Conservation (phyloP, 2,113 vertebrate species). For the Stercorarius parasiticus region DNA sequence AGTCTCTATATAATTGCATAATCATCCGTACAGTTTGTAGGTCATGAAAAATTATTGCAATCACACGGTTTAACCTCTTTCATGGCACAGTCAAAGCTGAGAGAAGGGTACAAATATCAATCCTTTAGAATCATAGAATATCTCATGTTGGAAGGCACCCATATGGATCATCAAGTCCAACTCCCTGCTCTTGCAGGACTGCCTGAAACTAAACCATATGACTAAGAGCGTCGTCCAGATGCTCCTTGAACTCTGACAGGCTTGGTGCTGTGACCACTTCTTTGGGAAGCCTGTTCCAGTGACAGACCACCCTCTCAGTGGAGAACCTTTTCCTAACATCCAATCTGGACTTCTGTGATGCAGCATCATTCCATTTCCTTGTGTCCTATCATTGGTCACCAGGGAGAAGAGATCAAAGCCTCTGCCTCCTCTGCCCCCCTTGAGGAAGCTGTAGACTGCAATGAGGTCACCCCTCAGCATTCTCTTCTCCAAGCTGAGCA, state of each 20-base stretch:
- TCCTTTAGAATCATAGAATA: neutral
- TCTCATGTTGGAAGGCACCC: neutral
- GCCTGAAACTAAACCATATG: neutral
- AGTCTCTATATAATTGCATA: neutral
- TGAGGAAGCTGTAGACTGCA: neutral
- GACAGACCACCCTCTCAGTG: rapidly evolving
- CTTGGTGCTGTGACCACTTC: neutral
- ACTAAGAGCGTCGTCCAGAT: rapidly evolving
- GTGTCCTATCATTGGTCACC: neutral
- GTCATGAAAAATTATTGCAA: neutral
- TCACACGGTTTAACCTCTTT: neutral
- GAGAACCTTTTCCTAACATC: neutral
- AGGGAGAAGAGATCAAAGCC: neutral
- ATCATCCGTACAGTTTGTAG: neutral
- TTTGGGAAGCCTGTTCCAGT: neutral
- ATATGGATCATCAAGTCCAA: neutral
- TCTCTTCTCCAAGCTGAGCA: neutral
- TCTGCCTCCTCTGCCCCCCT: rapidly evolving
- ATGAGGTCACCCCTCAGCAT: neutral
- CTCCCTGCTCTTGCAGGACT: neutral
- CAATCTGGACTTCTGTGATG: neutral
- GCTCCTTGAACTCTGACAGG: neutral
- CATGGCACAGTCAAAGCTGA: neutral
- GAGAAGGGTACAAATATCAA: neutral
- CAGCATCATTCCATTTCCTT: neutral